A percentile compares a stretch with the other conserved stretches of the same genome.
Conservation (phyloP, 2,113 vertebrate genomes). For the Lepus americanus region DNA sequence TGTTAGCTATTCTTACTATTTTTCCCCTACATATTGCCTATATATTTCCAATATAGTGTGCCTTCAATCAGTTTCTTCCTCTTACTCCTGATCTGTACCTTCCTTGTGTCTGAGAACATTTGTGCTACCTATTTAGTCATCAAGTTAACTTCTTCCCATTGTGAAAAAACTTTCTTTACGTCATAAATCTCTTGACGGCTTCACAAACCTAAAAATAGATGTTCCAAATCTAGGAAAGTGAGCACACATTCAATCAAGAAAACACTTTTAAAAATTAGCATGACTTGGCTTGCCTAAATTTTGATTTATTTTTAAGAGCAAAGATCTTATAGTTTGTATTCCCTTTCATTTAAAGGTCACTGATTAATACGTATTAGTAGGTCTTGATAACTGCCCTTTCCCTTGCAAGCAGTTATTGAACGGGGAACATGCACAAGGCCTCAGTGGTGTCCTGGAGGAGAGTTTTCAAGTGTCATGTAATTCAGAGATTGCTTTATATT, state of each 20-base stretch:
- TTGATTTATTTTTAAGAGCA: conserved; percentile 27
- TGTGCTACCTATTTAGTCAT: not conserved
- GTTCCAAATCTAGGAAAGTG: conserved; percentile 14
- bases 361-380: not conserved
- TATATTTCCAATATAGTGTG: not conserved
- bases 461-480: not conserved
- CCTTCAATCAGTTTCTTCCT: not conserved
- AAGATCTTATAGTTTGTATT: not conserved
- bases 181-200: not conserved
- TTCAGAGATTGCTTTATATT: not conserved
- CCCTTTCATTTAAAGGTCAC: not conserved
- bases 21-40: not conserved
- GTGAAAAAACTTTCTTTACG: not conserved
- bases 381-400: not conserved
- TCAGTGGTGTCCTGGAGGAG: not conserved
- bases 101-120: not conserved
- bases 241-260: not conserved
- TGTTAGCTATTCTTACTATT: too few species aligned
- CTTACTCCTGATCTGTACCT: not conserved
- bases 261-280: not conserved
- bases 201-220: conserved; percentile 11
- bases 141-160: not conserved
- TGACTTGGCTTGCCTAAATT: conserved; percentile 24
- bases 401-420: not conserved
- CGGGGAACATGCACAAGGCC: too few species aligned